phyloP scores from a whole-genome alignment of 2,113 vertebrate species.

The Laterallus jamaicensis region DNA sequence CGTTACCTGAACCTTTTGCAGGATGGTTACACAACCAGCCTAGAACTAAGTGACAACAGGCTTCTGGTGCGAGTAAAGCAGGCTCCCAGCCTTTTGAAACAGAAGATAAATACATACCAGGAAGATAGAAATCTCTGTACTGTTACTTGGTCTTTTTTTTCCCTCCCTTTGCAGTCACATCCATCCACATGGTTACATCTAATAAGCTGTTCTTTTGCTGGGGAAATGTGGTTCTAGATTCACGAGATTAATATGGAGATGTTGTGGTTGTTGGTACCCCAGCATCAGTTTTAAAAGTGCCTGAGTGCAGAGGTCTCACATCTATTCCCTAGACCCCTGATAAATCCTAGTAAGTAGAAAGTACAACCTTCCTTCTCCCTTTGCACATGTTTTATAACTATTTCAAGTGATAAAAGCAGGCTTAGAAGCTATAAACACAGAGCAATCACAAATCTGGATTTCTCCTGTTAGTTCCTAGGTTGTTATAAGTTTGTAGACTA shows the following conservation, averaged over 20 bases:
- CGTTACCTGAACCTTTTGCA: slow-evolving; percentile 45
- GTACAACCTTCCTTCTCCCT: background rate
- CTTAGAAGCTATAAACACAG: background rate
- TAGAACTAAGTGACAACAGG: background rate
- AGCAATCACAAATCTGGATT: background rate
- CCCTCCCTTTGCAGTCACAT: background rate
- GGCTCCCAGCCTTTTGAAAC: slow-evolving; percentile 1
- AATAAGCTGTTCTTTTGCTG: background rate
- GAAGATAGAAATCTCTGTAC: background rate
- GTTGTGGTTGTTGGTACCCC: background rate
- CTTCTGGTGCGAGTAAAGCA: background rate
- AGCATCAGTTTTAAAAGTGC: background rate
- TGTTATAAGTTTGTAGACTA: background rate
- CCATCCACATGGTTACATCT: background rate
- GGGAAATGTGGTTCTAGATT: background rate
- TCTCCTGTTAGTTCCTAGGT: background rate
- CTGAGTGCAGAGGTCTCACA: background rate
- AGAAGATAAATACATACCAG: background rate
- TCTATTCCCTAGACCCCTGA: background rate
- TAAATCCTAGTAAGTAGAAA: background rate
- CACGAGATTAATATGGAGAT: background rate
- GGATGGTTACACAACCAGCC: slow-evolving; percentile 26
- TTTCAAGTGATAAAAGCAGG: background rate
- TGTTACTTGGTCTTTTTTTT: background rate
- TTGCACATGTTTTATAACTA: background rate